Evolutionary conservation across 2,797 vertebrate genomes (phyloP).

Genomic region (Borostomias antarcticus): DNA sequence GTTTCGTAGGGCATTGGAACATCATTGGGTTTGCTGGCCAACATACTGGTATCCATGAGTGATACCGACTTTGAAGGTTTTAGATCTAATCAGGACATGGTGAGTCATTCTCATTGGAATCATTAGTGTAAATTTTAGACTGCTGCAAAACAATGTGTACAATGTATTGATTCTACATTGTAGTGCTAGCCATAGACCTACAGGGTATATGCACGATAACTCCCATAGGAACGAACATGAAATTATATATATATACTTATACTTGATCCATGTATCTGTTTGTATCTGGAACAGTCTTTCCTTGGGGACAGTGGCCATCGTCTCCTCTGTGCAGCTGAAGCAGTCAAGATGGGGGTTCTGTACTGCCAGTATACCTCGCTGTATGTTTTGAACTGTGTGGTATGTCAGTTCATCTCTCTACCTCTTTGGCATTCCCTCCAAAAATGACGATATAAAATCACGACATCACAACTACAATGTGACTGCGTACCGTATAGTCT

Average conservation of each 20-base stretch:
- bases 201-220: too few relatives aligned
- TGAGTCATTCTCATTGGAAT: slow-evolving; percentile 50
- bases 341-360: slow-evolving; percentile 86
- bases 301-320: slow-evolving; percentile 79
- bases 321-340: slow-evolving; percentile 87
- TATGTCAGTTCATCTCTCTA: slow-evolving; percentile 56
- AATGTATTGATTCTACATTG: too few relatives aligned
- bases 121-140: neutral
- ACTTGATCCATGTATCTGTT: neutral
- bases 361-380: slow-evolving; percentile 90
- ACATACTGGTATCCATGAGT: slow-evolving; percentile 90
- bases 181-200: too few relatives aligned
- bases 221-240: too few relatives aligned
- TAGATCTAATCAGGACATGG: slow-evolving; percentile 76
- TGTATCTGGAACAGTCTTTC: slow-evolving; percentile 67
- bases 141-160: neutral
- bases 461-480: too few relatives aligned
- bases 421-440: too few relatives aligned
- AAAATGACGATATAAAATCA: too few relatives aligned
- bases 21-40: slow-evolving; percentile 89
- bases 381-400: slow-evolving; percentile 89
- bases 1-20: slow-evolving; percentile 87
- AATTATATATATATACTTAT: neutral
- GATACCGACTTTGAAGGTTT: slow-evolving; percentile 85
- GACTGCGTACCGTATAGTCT: too few relatives aligned